These are phyloP conservation scores for Hipposideros larvatus DNA, from an alignment of 2,797 vertebrate genomes.

Conservation along the genomic window DNA sequence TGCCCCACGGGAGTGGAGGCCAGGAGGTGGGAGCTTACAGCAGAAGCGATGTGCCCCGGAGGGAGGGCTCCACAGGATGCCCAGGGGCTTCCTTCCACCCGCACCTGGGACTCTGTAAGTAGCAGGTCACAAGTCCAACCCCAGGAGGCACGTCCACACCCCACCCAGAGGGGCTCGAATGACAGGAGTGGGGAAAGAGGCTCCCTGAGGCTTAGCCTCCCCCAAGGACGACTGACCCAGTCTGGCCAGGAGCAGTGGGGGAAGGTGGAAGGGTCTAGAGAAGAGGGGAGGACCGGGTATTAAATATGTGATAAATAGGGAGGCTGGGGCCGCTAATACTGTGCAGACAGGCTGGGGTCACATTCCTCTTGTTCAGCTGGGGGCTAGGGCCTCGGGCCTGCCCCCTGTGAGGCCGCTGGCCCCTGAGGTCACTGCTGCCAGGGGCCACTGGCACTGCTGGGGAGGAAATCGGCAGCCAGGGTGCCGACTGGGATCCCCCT, in stretches of 20 bases:
- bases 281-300: conserved; percentile 35
- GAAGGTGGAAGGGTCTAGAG: neutral
- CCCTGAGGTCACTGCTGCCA: conserved; percentile 41
- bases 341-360: conserved; percentile 67
- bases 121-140: neutral
- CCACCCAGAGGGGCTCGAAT: neutral
- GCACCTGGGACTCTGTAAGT: neutral
- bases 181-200: neutral
- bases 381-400: neutral
- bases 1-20: rapidly evolving
- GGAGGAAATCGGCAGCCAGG: neutral
- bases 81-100: neutral
- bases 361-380: conserved; percentile 6
- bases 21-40: neutral
- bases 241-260: neutral
- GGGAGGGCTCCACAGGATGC: neutral
- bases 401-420: neutral
- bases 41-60: neutral
- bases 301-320: conserved; percentile 88
- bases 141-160: conserved; percentile 53
- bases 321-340: conserved; percentile 78
- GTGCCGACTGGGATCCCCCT: neutral
- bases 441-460: neutral
- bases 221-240: conserved; percentile 45
- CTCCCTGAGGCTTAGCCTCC: conserved; percentile 73